Percentiles rank a stretch among this genome's conserved stretches.
Conservation (phyloP, 2,888 invertebrate species). For the Micropterix aruncella region DNA sequence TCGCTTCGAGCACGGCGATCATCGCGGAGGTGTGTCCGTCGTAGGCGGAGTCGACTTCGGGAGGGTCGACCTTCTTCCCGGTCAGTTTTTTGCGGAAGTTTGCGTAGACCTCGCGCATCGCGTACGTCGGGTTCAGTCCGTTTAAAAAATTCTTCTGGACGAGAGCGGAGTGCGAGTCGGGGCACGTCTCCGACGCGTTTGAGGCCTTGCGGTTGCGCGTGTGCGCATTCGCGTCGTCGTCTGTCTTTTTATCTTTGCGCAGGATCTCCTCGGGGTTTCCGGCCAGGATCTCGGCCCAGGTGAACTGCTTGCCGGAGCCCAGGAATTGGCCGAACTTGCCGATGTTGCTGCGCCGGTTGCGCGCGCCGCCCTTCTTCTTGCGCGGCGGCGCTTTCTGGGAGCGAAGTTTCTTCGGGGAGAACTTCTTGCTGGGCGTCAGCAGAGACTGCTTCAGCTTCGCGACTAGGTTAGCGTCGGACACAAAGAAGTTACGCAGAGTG, state of each 20-base stretch:
- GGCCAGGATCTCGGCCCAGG: conserved; percentile 52
- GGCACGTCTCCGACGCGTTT: conserved; percentile 23
- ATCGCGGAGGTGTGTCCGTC: conserved; percentile 41
- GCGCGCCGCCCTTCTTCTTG: conserved; percentile 32
- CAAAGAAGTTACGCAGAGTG: conserved; percentile 31
- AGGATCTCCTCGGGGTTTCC: conserved; percentile 49
- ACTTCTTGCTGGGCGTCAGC: conserved; percentile 33
- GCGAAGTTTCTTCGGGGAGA: conserved; percentile 49
- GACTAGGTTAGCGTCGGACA: conserved; percentile 33
- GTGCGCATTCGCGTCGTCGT: conserved; percentile 22
- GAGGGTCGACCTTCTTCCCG: conserved; percentile 16
- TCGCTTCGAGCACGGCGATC: conserved; percentile 28
- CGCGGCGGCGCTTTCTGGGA: conserved; percentile 37
- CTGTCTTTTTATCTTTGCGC: conserved; percentile 29
- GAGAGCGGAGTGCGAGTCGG: conserved; percentile 23
- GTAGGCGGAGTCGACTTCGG: conserved; percentile 14
- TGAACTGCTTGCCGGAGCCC: conserved; percentile 40
- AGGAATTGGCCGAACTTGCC: conserved; percentile 38
- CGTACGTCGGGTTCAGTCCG: conserved; percentile 49
- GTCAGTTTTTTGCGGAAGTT: conserved; percentile 40
- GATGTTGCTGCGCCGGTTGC: conserved; percentile 27
- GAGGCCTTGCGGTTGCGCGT: conserved; percentile 33
- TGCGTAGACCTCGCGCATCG: conserved; percentile 54
- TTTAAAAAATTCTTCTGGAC: conserved; percentile 33
- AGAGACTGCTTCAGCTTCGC: conserved; percentile 31